Evolutionary conservation across 2,797 vertebrate species (phyloP).

Genomic region (Mormyrus proboscirostris): DNA sequence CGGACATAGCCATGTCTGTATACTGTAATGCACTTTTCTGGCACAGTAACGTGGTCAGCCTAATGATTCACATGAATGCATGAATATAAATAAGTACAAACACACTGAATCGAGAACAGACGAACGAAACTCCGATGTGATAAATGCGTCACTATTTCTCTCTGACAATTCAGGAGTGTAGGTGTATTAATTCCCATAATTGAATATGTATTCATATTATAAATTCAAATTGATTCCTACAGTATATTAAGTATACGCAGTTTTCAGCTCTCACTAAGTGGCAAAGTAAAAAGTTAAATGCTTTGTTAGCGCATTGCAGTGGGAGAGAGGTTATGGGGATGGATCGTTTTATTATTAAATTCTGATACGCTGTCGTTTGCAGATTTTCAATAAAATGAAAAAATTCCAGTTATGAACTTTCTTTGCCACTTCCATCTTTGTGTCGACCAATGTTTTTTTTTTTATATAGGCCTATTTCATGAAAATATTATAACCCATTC

Average conservation of each 20-base stretch:
- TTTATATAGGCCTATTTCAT: not conserved
- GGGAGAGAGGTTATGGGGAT: not conserved
- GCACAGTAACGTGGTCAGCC: not conserved
- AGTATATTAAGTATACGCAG: not conserved
- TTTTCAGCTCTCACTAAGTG: not conserved
- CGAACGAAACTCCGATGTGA: not conserved
- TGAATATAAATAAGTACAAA: not conserved
- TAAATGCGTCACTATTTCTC: not conserved
- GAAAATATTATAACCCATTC: not conserved
- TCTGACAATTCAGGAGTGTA: not conserved
- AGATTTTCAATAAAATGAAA: not conserved
- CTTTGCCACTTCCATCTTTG: not conserved
- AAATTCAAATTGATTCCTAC: not conserved
- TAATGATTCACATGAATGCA: not conserved
- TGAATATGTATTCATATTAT: not conserved
- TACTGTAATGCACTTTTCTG: not conserved
- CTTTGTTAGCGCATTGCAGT: not conserved
- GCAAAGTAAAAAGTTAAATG: not conserved
- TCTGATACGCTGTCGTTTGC: not conserved
- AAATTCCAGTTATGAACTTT: not conserved
- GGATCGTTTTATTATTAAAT: not conserved
- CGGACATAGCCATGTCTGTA: not conserved
- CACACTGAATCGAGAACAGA: not conserved
- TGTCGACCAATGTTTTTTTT: not conserved
- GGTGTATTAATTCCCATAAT: not conserved